Base-by-base conservation (phyloP, 2,797 vertebrate genomes). In the Odontamblyopus rebecca region DNA sequence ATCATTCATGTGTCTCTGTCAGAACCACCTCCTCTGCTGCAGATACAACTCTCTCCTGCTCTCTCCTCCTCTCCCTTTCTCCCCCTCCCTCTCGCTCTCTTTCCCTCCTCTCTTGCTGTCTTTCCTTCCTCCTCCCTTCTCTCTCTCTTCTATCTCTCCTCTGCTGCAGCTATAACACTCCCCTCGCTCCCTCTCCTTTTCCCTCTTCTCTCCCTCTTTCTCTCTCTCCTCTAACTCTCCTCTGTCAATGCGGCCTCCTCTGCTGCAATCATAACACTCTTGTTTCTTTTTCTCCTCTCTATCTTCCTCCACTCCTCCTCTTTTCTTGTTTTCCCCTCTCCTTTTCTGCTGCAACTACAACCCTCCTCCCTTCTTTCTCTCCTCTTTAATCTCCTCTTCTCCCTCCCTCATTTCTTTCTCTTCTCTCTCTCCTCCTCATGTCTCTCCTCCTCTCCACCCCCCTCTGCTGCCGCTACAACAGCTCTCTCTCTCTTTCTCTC, bases 1-100 rank as follows among this genome's bases (percentile, higher is more conserved):
- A 94, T 94, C 91, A 94, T 94, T 94, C 91, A 94, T 94, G 90
- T 82, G 89, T 82, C 84, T 83, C 89, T 88, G 89, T 91, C 89
- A 89, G 87, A 41, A 53, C 18, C 7, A 15, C 57, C 26, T 60
- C 57, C 29, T 29, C 57, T 30, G 29, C 59, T 30, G 29, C 29
- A 7, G 5, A 11, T 57, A 11, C 27, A 30, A 26, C 54, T 26
- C 54, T 60, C 26, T 1, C 26, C 0, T 29, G 18, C 57, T 60
- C 59, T 18, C 27, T 16, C 13, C 27, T 18, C 29, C 26, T 2
- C 13, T 1, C 27, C 2, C 57, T 59, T 12, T 13, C 27, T 6
- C 13, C 13, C 7, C 15, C 26, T 2, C 26, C 0, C 27, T 60
- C 29, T 60, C 27, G 5, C 29, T 7, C 5, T 3, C 13, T 2